A percentile compares a stretch with the other conserved stretches of the same genome.
Evolutionary conservation across 2,888 invertebrate genomes (phyloP).

Genomic region (Leptarthrus brevirostris): DNA sequence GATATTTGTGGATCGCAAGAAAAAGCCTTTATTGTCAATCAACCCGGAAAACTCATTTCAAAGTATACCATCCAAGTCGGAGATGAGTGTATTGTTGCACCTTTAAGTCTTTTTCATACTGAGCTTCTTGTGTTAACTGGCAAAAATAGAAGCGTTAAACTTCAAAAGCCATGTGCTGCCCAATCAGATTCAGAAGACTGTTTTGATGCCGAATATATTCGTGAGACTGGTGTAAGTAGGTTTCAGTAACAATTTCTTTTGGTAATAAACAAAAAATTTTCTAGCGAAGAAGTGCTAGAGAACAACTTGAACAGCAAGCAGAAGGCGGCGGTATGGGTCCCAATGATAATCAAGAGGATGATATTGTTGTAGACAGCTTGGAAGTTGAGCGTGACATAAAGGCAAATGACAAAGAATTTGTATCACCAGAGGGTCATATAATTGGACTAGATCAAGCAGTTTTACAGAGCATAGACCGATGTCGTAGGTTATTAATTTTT

Average conservation of each 20-base stretch:
- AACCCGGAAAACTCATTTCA: conserved; percentile 75
- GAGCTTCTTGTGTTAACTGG: conserved; percentile 89
- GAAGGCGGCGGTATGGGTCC: conserved; percentile 64
- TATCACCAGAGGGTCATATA: conserved; percentile 81
- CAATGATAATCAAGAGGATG: conserved; percentile 73
- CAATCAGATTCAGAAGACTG: conserved; percentile 89
- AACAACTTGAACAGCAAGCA: conserved; percentile 68
- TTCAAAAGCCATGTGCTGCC: conserved; percentile 76
- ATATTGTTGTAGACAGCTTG: conserved; percentile 77
- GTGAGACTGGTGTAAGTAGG: conserved; percentile 80
- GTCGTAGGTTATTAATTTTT: too few species aligned
- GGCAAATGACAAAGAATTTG: conserved; percentile 74
- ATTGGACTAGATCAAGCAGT: conserved; percentile 91
- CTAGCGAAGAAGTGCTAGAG: conserved; percentile 70
- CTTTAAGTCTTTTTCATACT: conserved; percentile 87
- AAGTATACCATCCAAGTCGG: conserved; percentile 83
- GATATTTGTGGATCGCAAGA: conserved; percentile 91
- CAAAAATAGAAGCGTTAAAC: conserved; percentile 74
- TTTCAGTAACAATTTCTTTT: not conserved
- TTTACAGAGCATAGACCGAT: conserved; percentile 89
- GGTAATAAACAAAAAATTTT: conserved; percentile 49
- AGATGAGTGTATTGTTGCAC: conserved; percentile 93
- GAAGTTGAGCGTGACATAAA: conserved; percentile 67
- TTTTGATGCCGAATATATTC: conserved; percentile 90
- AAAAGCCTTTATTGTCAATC: conserved; percentile 80